Evolutionary conservation across 2,797 vertebrate genomes (phyloP), one percentile per base, ranked within the genome.

Genomic region (Acridotheres tristis): DNA sequence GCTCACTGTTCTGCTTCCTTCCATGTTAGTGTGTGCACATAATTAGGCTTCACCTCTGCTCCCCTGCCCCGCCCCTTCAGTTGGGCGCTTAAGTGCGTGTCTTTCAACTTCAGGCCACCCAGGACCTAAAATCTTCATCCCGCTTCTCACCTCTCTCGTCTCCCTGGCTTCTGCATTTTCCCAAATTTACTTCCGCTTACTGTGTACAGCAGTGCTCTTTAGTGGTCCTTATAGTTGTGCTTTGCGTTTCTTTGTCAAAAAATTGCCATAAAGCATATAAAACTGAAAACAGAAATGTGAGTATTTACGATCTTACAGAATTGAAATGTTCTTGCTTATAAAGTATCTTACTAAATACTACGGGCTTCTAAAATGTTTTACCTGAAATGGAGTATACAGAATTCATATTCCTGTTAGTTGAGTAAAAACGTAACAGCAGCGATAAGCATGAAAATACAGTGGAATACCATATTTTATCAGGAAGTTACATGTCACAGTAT

Each of bases 331-430:
- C 22, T 74, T 87, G 57, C 19, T 45, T 88, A 45, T n/a, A 55
- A 78, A 81, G 53, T 78, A 96, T 88, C 81, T 81, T 76, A 32
- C 43, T 77, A 75, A 74, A 48, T 40, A 42, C 32, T 53, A 5
- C 16, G 27, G 34, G 19, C n/a, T 83, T 96, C 79, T 83, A 83
- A 74, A 78, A 54, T 79, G 13, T 85, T 93, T 91, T 83, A 55
- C 62, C 45, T 91, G 78, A 94, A 88, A 93, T 47, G 17, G 55
- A 71, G n/a, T 87, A 45, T 65, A 43, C 4, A 2, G 53, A 54
- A 16, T 93, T 83, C 19, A 69, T 84, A 86, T 11, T 93, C 30
- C 42, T 87, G 27, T 85, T 93, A 85, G 74, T 96, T 97, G 85
- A 62, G 16, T 96, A 43, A 94, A 96, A 87, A 27, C 34, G 8